These are phyloP conservation scores for Rallus crepitans DNA, from an alignment of 2,797 vertebrate species.

Conservation along the genomic window DNA sequence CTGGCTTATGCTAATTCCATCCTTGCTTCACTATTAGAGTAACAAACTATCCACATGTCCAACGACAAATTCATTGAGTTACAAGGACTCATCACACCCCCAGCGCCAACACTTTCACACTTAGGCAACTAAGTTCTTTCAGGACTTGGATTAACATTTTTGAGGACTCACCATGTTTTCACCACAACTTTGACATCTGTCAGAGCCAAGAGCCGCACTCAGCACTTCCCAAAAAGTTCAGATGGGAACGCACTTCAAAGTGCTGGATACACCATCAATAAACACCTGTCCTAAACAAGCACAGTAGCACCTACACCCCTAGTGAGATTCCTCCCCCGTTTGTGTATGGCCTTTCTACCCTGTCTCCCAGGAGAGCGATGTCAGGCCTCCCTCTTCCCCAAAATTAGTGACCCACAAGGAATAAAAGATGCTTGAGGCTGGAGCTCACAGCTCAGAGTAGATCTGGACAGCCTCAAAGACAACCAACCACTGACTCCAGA, in stretches of 20 bases:
- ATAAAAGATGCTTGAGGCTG: background rate
- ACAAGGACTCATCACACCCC: accelerated
- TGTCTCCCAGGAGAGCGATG: background rate
- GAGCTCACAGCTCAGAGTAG: background rate
- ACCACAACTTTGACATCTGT: background rate
- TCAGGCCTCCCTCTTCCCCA: background rate
- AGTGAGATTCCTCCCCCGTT: background rate
- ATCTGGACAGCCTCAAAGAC: background rate
- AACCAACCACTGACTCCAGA: background rate
- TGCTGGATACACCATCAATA: too few species aligned
- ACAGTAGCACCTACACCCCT: background rate
- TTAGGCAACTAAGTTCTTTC: background rate
- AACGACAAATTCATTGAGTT: background rate
- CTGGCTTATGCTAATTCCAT: background rate
- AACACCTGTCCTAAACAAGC: background rate
- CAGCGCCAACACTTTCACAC: background rate
- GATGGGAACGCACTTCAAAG: background rate
- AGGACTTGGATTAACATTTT: background rate
- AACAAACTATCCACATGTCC: background rate
- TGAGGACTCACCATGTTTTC: background rate
- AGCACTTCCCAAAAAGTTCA: background rate
- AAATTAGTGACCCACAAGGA: conserved; percentile 1
- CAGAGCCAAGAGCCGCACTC: background rate
- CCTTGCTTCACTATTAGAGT: background rate
- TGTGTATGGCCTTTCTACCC: background rate